These are phyloP conservation scores for Heliconius erato DNA, from an alignment of 2,888 invertebrate genomes.

Conservation along the genomic window DNA sequence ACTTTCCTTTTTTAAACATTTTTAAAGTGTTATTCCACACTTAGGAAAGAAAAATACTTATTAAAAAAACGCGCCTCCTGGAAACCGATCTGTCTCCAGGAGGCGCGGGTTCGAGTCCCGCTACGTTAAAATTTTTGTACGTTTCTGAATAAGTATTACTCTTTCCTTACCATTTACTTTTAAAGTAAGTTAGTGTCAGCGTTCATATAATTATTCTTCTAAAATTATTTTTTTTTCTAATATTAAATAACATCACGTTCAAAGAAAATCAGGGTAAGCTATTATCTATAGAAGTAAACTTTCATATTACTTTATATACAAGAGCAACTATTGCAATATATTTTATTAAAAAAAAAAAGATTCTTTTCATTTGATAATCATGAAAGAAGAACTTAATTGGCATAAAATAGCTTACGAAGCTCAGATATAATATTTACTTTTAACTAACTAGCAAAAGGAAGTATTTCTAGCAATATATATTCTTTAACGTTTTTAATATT, in stretches of 20 bases:
- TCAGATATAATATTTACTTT: constrained; percentile 39
- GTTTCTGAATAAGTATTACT: too few species aligned
- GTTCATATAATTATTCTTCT: too few species aligned
- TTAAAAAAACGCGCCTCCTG: too few species aligned
- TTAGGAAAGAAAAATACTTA: too few species aligned
- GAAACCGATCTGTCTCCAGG: too few species aligned
- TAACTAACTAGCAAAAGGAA: constrained; percentile 40
- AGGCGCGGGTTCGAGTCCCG: too few species aligned
- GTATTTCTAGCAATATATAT: constrained; percentile 11
- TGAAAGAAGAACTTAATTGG: constrained; percentile 26
- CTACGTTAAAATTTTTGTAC: too few species aligned
- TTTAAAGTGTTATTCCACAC: too few species aligned
- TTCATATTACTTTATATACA: neutral
- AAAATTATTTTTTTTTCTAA: too few species aligned
- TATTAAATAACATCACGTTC: neutral
- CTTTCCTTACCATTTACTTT: too few species aligned
- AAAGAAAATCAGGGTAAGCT: neutral
- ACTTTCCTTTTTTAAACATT: too few species aligned
- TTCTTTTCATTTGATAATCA: neutral
- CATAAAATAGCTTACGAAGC: constrained; percentile 30
- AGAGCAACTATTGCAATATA: neutral
- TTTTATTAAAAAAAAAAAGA: neutral
- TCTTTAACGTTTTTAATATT: neutral
- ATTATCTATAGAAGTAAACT: neutral
- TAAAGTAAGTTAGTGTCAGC: too few species aligned